Evolutionary conservation across 2,113 vertebrate species (phyloP).

Genomic region (Alosa alosa): DNA sequence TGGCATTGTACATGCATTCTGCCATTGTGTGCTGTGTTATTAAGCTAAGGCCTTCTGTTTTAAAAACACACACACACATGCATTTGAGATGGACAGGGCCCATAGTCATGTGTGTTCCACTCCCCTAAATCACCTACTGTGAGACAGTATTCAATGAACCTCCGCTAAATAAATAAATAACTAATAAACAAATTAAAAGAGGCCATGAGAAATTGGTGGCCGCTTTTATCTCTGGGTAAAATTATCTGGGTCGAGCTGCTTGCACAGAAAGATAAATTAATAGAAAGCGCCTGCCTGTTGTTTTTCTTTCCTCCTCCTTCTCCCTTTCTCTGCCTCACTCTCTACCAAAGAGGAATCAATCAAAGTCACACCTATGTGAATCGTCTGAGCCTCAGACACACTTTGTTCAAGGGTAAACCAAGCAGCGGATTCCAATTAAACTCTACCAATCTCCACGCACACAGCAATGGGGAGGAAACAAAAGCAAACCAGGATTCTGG

Average conservation of each 20-base stretch:
- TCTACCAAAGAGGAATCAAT: conserved; percentile 2
- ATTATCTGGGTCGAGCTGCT: conserved; percentile 14
- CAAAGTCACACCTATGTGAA: conserved; percentile 17
- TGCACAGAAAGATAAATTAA: conserved; percentile 2
- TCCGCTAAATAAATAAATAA: neutral
- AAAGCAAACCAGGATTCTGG: neutral
- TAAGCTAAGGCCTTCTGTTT: conserved; percentile 5
- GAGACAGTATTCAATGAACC: neutral
- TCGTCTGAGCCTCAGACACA: neutral
- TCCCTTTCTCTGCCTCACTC: neutral
- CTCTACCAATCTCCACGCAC: neutral
- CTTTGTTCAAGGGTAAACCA: conserved; percentile 5
- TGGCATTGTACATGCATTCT: neutral
- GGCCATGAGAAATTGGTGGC: neutral
- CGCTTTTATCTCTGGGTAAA: conserved; percentile 12
- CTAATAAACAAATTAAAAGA: conserved; percentile 20
- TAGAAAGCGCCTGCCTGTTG: neutral
- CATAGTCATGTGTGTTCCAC: neutral
- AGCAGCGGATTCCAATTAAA: conserved; percentile 4
- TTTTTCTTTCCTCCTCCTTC: neutral
- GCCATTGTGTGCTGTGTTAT: neutral
- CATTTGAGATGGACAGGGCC: neutral
- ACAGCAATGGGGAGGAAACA: neutral
- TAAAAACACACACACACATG: conserved; percentile 3
- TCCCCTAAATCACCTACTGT: neutral